These are phyloP conservation scores for Microtus richardsoni DNA, from an alignment of 2,113 vertebrate species.

Conservation along the genomic window DNA sequence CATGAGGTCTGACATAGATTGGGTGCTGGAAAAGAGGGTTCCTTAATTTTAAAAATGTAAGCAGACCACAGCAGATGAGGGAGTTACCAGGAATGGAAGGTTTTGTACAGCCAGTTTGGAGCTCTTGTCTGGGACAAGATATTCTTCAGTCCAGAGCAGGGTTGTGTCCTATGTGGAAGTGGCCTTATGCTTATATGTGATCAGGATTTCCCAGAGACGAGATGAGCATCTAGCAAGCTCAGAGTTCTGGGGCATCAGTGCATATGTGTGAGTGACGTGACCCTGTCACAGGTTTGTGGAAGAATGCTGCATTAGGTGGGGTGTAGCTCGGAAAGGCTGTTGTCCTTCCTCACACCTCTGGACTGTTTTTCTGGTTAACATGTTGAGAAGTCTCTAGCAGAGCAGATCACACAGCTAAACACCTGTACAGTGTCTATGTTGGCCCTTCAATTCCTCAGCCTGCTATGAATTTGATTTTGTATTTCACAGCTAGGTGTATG, in stretches of 20 bases:
- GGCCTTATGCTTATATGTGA: not conserved
- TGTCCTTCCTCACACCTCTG: not conserved
- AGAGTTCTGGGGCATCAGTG: not conserved
- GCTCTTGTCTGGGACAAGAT: not conserved
- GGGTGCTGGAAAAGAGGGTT: not conserved
- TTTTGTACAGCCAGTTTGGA: not conserved
- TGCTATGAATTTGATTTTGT: not conserved
- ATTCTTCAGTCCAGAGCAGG: not conserved
- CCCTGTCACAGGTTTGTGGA: not conserved
- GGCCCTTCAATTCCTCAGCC: not conserved
- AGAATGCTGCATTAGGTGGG: not conserved
- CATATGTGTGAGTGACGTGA: not conserved
- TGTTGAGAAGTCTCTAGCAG: not conserved
- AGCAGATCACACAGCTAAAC: not conserved
- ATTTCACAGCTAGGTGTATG: not conserved
- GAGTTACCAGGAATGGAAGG: not conserved
- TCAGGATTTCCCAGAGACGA: not conserved
- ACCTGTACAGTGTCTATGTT: not conserved
- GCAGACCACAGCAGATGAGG: not conserved
- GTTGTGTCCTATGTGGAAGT: not conserved
- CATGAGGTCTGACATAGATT: not conserved
- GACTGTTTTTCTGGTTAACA: not conserved
- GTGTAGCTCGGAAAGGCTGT: not conserved
- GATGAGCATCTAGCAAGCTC: too few species aligned
- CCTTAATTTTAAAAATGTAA: not conserved